These are phyloP conservation scores for Hypolimnas misippus DNA, from an alignment of 2,888 invertebrate genomes.

Conservation along the genomic window DNA sequence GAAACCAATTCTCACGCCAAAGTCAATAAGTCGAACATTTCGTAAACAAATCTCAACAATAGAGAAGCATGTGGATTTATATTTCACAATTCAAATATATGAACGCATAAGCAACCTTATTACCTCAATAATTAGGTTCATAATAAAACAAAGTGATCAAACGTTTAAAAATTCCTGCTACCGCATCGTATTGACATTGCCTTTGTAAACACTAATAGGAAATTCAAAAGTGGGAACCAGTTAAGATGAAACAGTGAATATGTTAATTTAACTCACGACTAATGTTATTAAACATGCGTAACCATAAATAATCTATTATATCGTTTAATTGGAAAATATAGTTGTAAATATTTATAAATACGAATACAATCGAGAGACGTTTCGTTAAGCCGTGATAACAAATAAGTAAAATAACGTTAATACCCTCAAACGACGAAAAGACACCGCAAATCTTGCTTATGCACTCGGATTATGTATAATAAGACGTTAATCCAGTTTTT, in stretches of 20 bases:
- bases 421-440: slow-evolving; percentile 44
- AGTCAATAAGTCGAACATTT: slow-evolving; percentile 76
- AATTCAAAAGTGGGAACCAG: slow-evolving; percentile 81
- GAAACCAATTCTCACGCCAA: slow-evolving; percentile 81
- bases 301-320: background rate
- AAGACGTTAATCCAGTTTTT: slow-evolving; percentile 73
- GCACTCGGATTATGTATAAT: slow-evolving; percentile 63
- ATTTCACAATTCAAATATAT: slow-evolving; percentile 55
- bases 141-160: slow-evolving; percentile 10
- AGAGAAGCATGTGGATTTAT: slow-evolving; percentile 59
- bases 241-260: slow-evolving; percentile 80
- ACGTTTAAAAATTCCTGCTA: slow-evolving; percentile 65
- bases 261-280: slow-evolving; percentile 13
- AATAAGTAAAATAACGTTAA: slow-evolving; percentile 40
- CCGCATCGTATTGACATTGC: slow-evolving; percentile 74
- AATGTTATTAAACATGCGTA: slow-evolving; percentile 2
- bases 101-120: slow-evolving; percentile 36
- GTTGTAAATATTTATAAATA: slow-evolving; percentile 37
- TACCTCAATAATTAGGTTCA: slow-evolving; percentile 11
- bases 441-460: slow-evolving; percentile 68
- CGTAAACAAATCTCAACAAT: slow-evolving; percentile 78
- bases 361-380: slow-evolving; percentile 16
- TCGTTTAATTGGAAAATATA: slow-evolving; percentile 23
- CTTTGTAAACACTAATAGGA: slow-evolving; percentile 82
- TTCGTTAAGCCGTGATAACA: slow-evolving; percentile 23